Base-by-base conservation (phyloP, 2,888 invertebrate species). In the Orchesella flavescens region DNA sequence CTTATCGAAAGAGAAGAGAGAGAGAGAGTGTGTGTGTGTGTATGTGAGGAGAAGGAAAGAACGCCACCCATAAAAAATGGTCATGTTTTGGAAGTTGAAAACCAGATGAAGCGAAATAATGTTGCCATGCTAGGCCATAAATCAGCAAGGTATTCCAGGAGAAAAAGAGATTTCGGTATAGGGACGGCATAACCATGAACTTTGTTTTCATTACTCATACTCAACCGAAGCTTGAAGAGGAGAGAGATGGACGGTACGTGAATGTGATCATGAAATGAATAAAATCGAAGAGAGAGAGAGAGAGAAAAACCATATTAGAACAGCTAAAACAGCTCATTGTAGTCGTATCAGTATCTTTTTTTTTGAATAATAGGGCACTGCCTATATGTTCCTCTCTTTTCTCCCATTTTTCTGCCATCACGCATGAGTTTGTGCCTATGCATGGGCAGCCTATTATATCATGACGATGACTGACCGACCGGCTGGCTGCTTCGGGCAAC, bases 61-160 rank as follows among this genome's bases (percentile, higher is more conserved):
- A 63, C 76, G 75, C 80, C 84, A 80, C 80, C 72, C 76, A 81
- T 84, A 84, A 84, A 84, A 84, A 86, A 82, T 84, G 84, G 77
- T 83, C 79, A 84, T 86, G 85, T 86, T 86, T 87, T 86, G 83
- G 80, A 85, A 81, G 86, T 83, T 85, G 86, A 86, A 86, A 84
- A 84, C 85, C 82, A 87, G 87, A 87, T 85, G 86, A 87, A 85
- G 86, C 81, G 83, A 87, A 87, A 87, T 87, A 85, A 87, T 87
- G 84, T 86, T 86, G 86, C 86, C 84, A 78, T 86, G 84, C 87
- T 69, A 87, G 85, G 85, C 85, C 85, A 88, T 87, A 88, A 86
- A 88, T 86, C 86, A 86, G 87, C 84, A 69, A 84, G 85, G 80
- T 84, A 86, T 86, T 85, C 83, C 83, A 83, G 85, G 80, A 85